Evolutionary conservation across 2,797 vertebrate genomes (phyloP), one percentile per base, ranked within the genome.

Genomic region (Protonibea diacanthus): DNA sequence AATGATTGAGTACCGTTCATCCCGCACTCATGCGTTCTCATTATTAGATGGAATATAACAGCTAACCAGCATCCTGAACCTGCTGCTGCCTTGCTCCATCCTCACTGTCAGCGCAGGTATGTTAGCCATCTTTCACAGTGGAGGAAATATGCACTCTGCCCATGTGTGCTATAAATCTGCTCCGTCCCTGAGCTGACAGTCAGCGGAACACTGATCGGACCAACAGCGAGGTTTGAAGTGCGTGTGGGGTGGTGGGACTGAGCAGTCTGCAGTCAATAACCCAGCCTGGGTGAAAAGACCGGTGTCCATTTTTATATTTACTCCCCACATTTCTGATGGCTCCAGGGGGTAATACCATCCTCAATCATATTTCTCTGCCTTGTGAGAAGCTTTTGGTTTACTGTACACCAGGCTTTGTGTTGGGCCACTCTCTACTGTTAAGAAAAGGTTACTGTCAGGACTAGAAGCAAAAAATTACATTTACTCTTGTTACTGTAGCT

Each of bases 81-180:
- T 25, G 48, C 60, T 40, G 45, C 63, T 65, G 55, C 73, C 69
- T 72, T 27, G 45, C 58, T 57, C 55, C 49, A 57, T 66, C 75
- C 67, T 82, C 47, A 48, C 76, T 86, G 83, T 86, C 76, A 78
- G 53, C n/a, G 21, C 29, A 52, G 49, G 78, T 77, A 33, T 74
- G 71, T 48, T 33, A 33, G 62, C 76, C 68, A 85, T 88, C 65
- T 78, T 68, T 87, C 82, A 85, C 71, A 74, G 67, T 7, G 3
- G 38, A 52, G 76, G 65, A 80, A 70, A 67, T 61, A 58, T 78
- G 55, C 65, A 40, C 63, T 63, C 15, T 62, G 38, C 61, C 15
- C 23, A 72, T 53, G 57, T 51, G 70, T 29, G 78, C 78, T 47
- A 90, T 89, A 80, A 87, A 90, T 90, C 86, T 86, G 72, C 40